Conservation (phyloP, 2,797 vertebrate genomes). For the Pangasius mekongensis region DNA sequence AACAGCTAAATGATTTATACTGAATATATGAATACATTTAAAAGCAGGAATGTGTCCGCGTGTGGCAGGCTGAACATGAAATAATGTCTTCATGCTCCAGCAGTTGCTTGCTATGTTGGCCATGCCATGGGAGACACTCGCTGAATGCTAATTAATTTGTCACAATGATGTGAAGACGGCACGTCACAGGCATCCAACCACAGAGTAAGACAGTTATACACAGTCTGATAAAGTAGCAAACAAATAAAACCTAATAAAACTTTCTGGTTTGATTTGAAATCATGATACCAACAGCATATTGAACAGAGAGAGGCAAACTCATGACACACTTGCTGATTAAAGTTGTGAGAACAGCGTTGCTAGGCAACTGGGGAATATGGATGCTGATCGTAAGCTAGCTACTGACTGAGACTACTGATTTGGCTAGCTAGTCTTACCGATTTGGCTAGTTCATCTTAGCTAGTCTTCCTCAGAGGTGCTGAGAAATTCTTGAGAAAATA, state of each 20-base stretch:
- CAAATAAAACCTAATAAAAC: background rate
- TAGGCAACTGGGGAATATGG: background rate
- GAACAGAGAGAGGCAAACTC: background rate
- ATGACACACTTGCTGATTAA: background rate
- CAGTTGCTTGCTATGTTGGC: conserved; percentile 5
- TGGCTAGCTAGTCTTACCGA: background rate
- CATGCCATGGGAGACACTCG: background rate
- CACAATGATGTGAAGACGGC: conserved; percentile 6
- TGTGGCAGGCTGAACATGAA: background rate
- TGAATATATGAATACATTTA: background rate
- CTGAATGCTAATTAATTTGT: conserved; percentile 32
- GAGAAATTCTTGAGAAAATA: background rate
- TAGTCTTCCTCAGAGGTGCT: background rate
- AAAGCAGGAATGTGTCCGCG: background rate
- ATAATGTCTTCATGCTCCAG: conserved; percentile 9
- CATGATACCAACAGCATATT: background rate
- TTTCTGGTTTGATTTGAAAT: background rate
- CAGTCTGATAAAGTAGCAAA: background rate
- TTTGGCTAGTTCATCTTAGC: background rate
- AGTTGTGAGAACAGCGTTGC: background rate
- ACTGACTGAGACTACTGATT: background rate
- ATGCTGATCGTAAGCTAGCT: background rate
- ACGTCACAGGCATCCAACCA: background rate
- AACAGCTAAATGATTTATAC: background rate
- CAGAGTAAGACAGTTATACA: background rate